Conservation (phyloP, 2,888 invertebrate species). For the Limnephilus rhombicus region DNA sequence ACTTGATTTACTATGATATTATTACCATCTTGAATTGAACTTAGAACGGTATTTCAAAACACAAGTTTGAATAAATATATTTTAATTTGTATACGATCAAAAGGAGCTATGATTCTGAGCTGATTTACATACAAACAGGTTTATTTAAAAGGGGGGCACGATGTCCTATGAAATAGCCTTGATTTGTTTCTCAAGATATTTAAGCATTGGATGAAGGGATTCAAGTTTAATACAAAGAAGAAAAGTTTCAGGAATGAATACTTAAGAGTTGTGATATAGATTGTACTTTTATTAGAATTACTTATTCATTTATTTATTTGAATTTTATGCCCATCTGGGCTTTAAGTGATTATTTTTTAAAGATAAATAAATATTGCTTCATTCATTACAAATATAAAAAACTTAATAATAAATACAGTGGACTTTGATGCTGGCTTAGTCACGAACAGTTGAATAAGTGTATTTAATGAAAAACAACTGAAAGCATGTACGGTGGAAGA, state of each 20-base stretch:
- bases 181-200: slow-evolving; percentile 16
- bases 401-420: too few relatives aligned
- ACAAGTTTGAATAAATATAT: background rate
- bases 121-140: slow-evolving; percentile 34
- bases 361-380: too few relatives aligned
- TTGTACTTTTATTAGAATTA: too few relatives aligned
- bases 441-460: too few relatives aligned
- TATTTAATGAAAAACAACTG: background rate
- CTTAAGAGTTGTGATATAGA: background rate
- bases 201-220: background rate
- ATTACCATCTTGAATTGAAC: background rate
- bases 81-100: slow-evolving; percentile 21
- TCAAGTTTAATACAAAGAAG: background rate
- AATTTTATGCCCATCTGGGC: too few relatives aligned
- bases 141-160: slow-evolving; percentile 11
- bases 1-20: background rate
- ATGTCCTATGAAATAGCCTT: slow-evolving; percentile 32
- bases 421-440: too few relatives aligned
- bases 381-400: too few relatives aligned
- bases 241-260: background rate
- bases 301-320: too few relatives aligned
- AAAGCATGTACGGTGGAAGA: background rate
- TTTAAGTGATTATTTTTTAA: too few relatives aligned
- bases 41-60: background rate
- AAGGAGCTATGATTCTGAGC: background rate